Conservation (phyloP, 2,113 vertebrate genomes). For the Ranitomeya variabilis region DNA sequence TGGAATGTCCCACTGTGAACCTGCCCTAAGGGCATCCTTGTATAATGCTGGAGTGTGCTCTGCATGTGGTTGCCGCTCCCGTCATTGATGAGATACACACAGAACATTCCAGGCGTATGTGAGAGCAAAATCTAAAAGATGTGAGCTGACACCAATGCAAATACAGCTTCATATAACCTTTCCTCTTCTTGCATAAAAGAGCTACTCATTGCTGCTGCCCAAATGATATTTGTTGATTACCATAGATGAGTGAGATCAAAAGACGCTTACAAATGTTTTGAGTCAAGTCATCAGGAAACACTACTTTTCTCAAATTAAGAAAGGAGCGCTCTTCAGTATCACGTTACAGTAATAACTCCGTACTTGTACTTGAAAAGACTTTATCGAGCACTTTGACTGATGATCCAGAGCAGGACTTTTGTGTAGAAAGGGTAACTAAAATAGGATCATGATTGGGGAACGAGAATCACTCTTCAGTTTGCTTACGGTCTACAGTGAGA, state of each 20-base stretch:
- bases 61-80: background rate
- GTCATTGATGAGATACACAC: background rate
- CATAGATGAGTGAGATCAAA: background rate
- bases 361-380: constrained; percentile 21
- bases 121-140: background rate
- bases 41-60: background rate
- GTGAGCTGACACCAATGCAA: background rate
- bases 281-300: background rate
- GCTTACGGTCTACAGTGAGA: constrained; percentile 17
- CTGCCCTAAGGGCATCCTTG: background rate
- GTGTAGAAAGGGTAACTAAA: constrained; percentile 18
- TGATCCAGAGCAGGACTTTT: constrained; percentile 24
- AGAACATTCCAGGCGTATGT: background rate
- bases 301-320: constrained; percentile 5
- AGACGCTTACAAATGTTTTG: background rate
- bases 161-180: background rate
- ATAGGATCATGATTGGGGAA: constrained; percentile 22
- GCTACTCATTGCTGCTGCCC: background rate
- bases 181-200: background rate
- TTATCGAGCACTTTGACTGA: constrained; percentile 29
- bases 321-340: background rate
- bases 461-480: constrained; percentile 22
- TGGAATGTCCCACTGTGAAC: background rate
- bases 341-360: constrained; percentile 19
- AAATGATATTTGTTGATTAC: background rate